These are phyloP conservation scores for Leptosomus discolor DNA, from an alignment of 2,113 vertebrate species.

Conservation along the genomic window DNA sequence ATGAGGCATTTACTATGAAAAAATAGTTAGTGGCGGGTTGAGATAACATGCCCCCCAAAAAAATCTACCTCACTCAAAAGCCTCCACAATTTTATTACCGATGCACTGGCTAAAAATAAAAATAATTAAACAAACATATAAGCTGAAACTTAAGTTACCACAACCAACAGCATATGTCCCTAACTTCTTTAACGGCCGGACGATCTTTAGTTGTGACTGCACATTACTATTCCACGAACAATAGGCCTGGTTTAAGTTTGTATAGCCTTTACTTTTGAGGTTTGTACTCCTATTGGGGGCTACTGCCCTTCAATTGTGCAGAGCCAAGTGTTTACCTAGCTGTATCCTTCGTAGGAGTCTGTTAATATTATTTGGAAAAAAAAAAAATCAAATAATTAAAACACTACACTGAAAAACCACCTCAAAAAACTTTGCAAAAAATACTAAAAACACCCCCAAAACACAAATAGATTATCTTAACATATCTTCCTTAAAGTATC, in stretches of 20 bases:
- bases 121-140: background rate
- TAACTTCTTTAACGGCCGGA: background rate
- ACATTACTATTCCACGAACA: background rate
- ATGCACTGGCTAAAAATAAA: too few species aligned
- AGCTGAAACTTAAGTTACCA: background rate
- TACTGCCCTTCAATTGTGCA: background rate
- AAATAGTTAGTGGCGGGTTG: background rate
- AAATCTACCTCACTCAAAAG: background rate
- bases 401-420: background rate
- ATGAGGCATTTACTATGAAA: background rate
- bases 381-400: background rate
- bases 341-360: background rate
- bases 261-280: background rate
- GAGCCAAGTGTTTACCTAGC: background rate
- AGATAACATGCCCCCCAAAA: background rate
- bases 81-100: background rate
- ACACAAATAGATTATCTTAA: background rate
- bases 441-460: background rate
- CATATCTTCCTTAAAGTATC: background rate
- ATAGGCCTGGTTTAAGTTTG: background rate
- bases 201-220: background rate
- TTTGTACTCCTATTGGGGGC: background rate
- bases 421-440: background rate
- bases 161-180: background rate
- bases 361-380: background rate